A percentile compares a stretch with the other conserved stretches of the same genome.
These are phyloP conservation scores for Heliconius hortense DNA, from an alignment of 2,888 invertebrate genomes.

Conservation along the genomic window DNA sequence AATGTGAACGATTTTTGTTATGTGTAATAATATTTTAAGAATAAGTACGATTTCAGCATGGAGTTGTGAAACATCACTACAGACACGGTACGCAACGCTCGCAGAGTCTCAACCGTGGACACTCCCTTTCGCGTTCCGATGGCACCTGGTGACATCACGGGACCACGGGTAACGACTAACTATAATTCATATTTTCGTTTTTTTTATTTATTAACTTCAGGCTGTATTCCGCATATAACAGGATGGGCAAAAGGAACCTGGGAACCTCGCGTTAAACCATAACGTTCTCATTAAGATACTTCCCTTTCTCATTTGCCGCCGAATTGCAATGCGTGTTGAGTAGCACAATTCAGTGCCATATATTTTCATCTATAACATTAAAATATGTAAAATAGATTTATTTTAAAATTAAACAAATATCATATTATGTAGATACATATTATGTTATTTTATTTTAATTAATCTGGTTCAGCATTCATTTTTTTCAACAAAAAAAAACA, in stretches of 20 bases:
- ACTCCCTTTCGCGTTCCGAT: slow-evolving; percentile 85
- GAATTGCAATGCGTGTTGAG: too few relatives aligned
- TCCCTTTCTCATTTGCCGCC: too few relatives aligned
- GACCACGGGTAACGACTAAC: slow-evolving; percentile 85
- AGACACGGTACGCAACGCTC: slow-evolving; percentile 84
- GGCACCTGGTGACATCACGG: slow-evolving; percentile 92
- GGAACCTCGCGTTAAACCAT: too few relatives aligned
- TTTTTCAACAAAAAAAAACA: not conserved
- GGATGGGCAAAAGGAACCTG: too few relatives aligned
- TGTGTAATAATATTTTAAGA: slow-evolving; percentile 1
- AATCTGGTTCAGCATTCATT: not conserved
- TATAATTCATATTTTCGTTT: not conserved
- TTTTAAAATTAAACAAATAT: too few relatives aligned
- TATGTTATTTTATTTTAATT: not conserved
- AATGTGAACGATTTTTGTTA: not conserved
- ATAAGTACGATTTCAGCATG: slow-evolving; percentile 79
- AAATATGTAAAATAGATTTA: too few relatives aligned
- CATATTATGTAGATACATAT: too few relatives aligned
- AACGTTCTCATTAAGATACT: too few relatives aligned
- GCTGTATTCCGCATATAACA: too few relatives aligned
- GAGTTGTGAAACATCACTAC: slow-evolving; percentile 84
- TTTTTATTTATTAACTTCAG: too few relatives aligned
- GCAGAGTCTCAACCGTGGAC: slow-evolving; percentile 89
- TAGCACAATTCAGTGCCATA: too few relatives aligned
- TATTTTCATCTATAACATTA: too few relatives aligned